Percentiles rank a stretch among this genome's conserved stretches.
These are phyloP conservation scores for Macropus fuliginosus DNA, from an alignment of 2,797 vertebrate genomes.

Conservation along the genomic window DNA sequence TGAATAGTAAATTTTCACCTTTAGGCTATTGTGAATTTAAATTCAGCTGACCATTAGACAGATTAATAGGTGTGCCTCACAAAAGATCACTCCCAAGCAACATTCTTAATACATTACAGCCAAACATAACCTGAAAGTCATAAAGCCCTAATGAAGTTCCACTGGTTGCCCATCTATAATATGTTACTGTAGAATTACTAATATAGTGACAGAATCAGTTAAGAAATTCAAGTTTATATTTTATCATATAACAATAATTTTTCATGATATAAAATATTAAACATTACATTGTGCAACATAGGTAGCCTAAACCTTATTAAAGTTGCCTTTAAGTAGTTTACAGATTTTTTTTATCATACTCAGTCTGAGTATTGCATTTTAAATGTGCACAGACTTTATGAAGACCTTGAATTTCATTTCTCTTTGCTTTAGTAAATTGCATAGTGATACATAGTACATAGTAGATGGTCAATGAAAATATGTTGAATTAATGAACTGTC, in stretches of 20 bases:
- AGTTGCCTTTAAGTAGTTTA: neutral
- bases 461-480: neutral
- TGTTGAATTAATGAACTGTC: neutral
- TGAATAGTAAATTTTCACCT: neutral
- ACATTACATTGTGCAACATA: neutral
- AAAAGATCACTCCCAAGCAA: neutral
- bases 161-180: neutral
- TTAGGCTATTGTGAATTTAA: neutral
- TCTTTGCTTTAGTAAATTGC: neutral
- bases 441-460: neutral
- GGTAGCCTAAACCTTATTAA: neutral
- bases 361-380: slow-evolving; percentile 14
- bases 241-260: neutral
- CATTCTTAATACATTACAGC: neutral
- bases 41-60: neutral
- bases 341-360: neutral
- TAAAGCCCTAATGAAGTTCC: neutral
- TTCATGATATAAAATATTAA: neutral
- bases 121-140: neutral
- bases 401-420: neutral
- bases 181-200: neutral
- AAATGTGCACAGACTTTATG: neutral
- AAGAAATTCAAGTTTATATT: neutral
- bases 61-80: neutral
- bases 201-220: neutral